Base-by-base conservation (phyloP, 2,113 vertebrate genomes). In the Verasper variegatus region DNA sequence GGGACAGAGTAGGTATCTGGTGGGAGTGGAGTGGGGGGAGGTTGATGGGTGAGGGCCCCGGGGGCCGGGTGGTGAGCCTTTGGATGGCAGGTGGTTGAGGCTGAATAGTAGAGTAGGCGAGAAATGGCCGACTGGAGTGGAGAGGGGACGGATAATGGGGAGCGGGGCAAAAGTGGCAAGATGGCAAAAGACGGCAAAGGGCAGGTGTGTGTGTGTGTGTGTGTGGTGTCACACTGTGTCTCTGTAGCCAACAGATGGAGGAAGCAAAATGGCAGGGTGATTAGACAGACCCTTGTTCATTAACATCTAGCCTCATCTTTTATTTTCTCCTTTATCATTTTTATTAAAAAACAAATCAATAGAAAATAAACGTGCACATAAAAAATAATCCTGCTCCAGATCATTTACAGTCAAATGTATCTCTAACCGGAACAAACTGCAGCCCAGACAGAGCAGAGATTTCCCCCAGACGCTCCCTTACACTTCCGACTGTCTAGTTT, bases 1-100 rank as follows among this genome's bases (percentile, higher is more conserved):
- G 21, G 56, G 42, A 68, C 9, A 17, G 51, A 12, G 71, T 57
- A 40, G 56, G 71, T 35, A 49, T 80, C 47, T 23, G 40, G 26
- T 42, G 49, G 35, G 57, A 37, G 27, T 37, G 31, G 37, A 0
- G 26, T 37, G 35, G 23, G 12, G 31, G 24, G 7, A 56, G 45
- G 18, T 56, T 31, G 64, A 66, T 20, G 68, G 84, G 89, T 90
- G 78, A 71, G 64, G 69, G 82, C 63, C 56, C 51, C 45, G 51
- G 69, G 68, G 62, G 55, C 26, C 40, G 66, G 66, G 61, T 68
- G 68, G 56, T 17, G 58, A 31, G 66, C 2, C 35, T 69, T 54
- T 71, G 73, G 76, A 81, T 47, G 79, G 86, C 92, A 92, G 92
- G 85, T 91, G 90, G 90, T 60, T 51, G 56, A 81, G 40, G 88